phyloP scores from a whole-genome alignment of 92 coral and sea anemone species.

The Porites cylindrica region DNA sequence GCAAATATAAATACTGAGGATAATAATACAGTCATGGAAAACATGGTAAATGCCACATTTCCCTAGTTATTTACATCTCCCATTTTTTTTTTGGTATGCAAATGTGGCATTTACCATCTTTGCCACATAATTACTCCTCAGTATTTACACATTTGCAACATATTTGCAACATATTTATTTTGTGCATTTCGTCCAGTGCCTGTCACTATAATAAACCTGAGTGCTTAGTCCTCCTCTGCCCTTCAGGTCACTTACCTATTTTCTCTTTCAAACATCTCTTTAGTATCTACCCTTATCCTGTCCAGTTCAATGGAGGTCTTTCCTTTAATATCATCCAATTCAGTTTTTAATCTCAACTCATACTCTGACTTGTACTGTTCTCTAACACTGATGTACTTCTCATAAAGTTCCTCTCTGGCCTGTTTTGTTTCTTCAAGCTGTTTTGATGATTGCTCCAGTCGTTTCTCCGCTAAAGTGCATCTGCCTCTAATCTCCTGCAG shows the following conservation, averaged over 20 bases:
- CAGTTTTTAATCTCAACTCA: constrained; percentile 88
- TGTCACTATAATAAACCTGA: too few species aligned
- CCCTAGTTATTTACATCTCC: too few species aligned
- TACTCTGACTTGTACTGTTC: constrained; percentile 98
- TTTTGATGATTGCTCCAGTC: constrained; percentile 73
- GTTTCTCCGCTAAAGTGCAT: constrained; percentile 85
- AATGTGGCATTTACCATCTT: too few species aligned
- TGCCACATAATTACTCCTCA: too few species aligned
- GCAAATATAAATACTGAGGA: too few species aligned
- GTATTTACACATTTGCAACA: too few species aligned
- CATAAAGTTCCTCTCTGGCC: constrained; percentile 93
- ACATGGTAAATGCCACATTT: too few species aligned
- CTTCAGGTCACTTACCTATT: constrained; percentile 66
- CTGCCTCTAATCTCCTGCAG: constrained; percentile 85
- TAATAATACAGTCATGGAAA: too few species aligned
- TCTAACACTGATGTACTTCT: constrained; percentile 90
- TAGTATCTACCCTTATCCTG: constrained; percentile 83
- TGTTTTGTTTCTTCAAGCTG: constrained; percentile 82
- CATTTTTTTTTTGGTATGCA: too few species aligned
- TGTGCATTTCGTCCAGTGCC: too few species aligned
- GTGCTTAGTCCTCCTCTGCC: too few species aligned
- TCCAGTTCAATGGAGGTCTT: constrained; percentile 90
- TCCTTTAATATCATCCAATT: constrained; percentile 84
- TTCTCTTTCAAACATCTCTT: constrained; percentile 97
- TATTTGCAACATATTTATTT: too few species aligned